These are phyloP conservation scores for Archocentrus centrarchus DNA, from an alignment of 2,113 vertebrate species.

Conservation along the genomic window DNA sequence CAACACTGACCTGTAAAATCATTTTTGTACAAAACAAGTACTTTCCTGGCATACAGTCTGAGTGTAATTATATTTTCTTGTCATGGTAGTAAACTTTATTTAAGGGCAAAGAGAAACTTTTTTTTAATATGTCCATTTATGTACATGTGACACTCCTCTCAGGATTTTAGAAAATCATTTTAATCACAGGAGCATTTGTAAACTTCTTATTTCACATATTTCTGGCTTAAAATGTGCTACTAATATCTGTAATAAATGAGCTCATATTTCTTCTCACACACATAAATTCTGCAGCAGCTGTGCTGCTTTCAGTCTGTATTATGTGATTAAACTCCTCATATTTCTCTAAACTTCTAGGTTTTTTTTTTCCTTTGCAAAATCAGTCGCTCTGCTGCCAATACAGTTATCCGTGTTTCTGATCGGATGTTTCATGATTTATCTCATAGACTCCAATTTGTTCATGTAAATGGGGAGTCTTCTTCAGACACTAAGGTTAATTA, in stretches of 20 bases:
- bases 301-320: not conserved
- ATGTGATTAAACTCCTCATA: not conserved
- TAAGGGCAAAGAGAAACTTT: not conserved
- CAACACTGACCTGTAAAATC: slow-evolving; percentile 23
- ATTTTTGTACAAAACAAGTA: not conserved
- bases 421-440: rapidly evolving
- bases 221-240: not conserved
- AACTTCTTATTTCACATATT: not conserved
- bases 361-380: not conserved
- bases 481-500: too few species aligned
- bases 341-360: not conserved
- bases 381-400: not conserved
- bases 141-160: not conserved
- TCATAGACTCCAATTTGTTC: too few species aligned
- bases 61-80: not conserved
- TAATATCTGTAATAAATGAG: not conserved
- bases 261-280: not conserved
- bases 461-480: too few species aligned
- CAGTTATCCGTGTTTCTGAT: not conserved
- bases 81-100: not conserved
- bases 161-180: not conserved
- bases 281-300: not conserved
- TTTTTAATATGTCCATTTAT: not conserved
- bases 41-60: rapidly evolving
- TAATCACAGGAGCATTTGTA: not conserved